These are phyloP conservation scores for Phoxinus dragarum DNA, from an alignment of 2,797 vertebrate genomes.

Conservation along the genomic window DNA sequence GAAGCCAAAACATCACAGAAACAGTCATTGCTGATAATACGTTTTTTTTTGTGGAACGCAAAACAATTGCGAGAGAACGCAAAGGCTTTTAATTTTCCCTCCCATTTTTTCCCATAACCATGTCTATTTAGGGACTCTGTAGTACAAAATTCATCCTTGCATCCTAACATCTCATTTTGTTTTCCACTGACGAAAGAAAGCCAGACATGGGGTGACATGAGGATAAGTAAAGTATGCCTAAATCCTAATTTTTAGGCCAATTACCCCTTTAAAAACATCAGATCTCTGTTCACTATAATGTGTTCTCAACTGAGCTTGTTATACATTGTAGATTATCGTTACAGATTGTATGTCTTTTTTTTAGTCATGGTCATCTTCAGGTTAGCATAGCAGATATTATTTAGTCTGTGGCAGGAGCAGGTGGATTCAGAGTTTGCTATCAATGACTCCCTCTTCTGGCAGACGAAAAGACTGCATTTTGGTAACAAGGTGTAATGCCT, in stretches of 20 bases:
- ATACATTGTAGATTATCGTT: background rate
- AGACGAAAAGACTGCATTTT: background rate
- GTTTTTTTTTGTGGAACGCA: too few relatives aligned
- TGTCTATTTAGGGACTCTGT: background rate
- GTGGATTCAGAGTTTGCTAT: background rate
- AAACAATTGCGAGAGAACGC: too few relatives aligned
- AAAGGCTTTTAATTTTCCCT: background rate
- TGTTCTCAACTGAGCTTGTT: background rate
- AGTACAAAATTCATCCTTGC: background rate
- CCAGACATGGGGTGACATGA: background rate
- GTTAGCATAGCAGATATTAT: background rate
- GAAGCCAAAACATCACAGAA: too few relatives aligned
- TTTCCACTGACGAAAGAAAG: background rate
- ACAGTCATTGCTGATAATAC: too few relatives aligned
- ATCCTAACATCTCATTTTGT: background rate
- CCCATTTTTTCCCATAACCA: background rate
- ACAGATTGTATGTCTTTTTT: background rate
- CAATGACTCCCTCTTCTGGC: constrained; percentile 30
- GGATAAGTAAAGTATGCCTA: background rate
- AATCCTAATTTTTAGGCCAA: background rate
- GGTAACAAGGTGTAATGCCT: background rate
- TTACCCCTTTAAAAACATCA: background rate
- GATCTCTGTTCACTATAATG: background rate
- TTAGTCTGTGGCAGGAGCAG: background rate
- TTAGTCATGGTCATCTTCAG: background rate